Conservation (phyloP, 2,113 vertebrate species). For the Acanthochromis polyacanthus region DNA sequence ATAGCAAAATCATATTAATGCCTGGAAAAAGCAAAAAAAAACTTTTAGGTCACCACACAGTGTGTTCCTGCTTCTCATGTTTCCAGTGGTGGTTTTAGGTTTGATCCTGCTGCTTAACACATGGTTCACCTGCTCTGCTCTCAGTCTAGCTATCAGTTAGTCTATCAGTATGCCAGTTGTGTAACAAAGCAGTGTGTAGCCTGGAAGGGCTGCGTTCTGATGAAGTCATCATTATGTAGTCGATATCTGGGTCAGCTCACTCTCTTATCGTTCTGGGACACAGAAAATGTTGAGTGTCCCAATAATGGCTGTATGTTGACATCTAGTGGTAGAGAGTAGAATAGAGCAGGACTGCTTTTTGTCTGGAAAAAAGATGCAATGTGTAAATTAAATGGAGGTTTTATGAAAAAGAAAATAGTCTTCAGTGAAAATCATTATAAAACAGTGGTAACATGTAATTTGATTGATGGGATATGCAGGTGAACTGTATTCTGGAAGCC, state of each 20-base stretch:
- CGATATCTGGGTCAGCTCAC: constrained; percentile 75
- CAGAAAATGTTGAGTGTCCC: neutral
- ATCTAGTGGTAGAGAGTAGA: constrained; percentile 68
- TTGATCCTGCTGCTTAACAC: neutral
- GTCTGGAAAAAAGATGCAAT: neutral
- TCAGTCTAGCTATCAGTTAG: neutral
- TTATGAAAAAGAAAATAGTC: neutral
- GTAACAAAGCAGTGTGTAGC: constrained; percentile 23
- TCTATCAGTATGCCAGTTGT: constrained; percentile 4
- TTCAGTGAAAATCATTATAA: neutral
- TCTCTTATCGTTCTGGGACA: constrained; percentile 51
- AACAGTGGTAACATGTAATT: neutral
- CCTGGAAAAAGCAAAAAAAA: neutral
- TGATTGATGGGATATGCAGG: constrained; percentile 78
- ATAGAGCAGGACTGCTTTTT: neutral
- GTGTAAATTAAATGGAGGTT: neutral
- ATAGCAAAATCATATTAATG: neutral
- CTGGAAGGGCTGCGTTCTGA: constrained; percentile 43
- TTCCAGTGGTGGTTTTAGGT: neutral
- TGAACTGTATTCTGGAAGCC: constrained; percentile 90
- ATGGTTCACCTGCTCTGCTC: neutral
- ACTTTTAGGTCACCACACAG: neutral
- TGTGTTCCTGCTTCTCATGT: neutral
- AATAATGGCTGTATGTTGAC: constrained; percentile 48
- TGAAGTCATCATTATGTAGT: constrained; percentile 71